Evolutionary conservation across 2,113 vertebrate genomes (phyloP), one percentile per base, ranked within the genome.

Genomic region (Jaculus jaculus): DNA sequence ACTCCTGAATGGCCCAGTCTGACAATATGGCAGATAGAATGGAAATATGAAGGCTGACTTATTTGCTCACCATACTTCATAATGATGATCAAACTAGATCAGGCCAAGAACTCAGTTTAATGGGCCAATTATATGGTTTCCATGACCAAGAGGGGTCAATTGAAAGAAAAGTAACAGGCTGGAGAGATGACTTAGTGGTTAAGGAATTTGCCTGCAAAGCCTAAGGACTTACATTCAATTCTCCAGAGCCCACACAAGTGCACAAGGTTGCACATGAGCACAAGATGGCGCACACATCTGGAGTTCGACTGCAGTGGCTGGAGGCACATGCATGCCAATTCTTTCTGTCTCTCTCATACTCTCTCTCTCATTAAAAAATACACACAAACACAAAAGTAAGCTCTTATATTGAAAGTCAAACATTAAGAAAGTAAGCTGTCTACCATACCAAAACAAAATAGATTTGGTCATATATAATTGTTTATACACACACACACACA

Each of bases 391-490:
- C 5, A 68, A 68, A 75, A 91, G 88, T 26, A 83, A 26, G 21
- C 73, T 26, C 8, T 84, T 89, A 81, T 10, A 42, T 68, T 47
- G 65, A 30, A 84, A 95, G 16, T n/a, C 24, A 81, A 87, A 73
- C 58, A 68, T 89, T 69, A 81, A 81, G 37, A 95, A 88, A 80
- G 47, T 66, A 92, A 86, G 39, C 71, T 32, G 30, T 58, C 51
- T 93, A 3, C 34, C 32, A 91, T 81, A 69, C 13, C 78, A 92
- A 94, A 72, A 77, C 16, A 84, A 89, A 92, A 84, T 77, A 86
- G n/a, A 85, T 82, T 26, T 83, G 32, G 80, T 88, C 26, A 60
- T 6, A 61, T 61, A 42, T 13, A 32, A 8, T 12, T 47, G 42
- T 28, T 1, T 37, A 39, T n/a, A n/a, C n/a, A n/a, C n/a, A n/a